phyloP scores from a whole-genome alignment of 2,113 vertebrate species.

The Poecile atricapillus region DNA sequence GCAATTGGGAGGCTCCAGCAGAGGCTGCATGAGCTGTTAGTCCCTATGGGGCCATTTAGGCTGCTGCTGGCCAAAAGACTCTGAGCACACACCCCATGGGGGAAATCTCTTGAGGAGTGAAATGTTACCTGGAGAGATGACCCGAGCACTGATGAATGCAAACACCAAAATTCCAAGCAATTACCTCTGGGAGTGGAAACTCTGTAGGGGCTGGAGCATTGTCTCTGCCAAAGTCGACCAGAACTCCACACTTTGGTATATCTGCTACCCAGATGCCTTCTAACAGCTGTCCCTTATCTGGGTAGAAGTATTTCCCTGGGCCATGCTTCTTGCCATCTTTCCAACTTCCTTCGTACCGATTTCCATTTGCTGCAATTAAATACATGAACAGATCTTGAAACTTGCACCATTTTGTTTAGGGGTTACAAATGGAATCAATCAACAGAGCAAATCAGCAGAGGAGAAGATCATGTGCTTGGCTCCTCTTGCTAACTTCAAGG shows the following conservation, averaged over 20 bases:
- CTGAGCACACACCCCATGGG: background rate
- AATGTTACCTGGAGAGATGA: background rate
- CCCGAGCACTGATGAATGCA: background rate
- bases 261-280: conserved; percentile 86
- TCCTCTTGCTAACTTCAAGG: background rate
- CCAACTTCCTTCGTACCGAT: conserved; percentile 88
- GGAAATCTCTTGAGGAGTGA: background rate
- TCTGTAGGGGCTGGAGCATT: conserved; percentile 71
- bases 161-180: background rate
- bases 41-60: background rate
- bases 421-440: background rate
- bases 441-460: background rate
- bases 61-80: background rate
- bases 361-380: conserved; percentile 72
- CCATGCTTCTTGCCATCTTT: conserved; percentile 84
- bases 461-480: background rate
- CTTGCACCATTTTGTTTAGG: background rate
- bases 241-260: conserved; percentile 82
- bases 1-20: background rate
- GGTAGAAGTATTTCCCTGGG: conserved; percentile 78
- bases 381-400: background rate
- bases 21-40: background rate
- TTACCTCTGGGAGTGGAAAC: conserved; percentile 88
- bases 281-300: conserved; percentile 82
- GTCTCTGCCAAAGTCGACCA: conserved; percentile 78